Base-by-base conservation (phyloP, 2,888 invertebrate genomes). In the Meta bourneti region DNA sequence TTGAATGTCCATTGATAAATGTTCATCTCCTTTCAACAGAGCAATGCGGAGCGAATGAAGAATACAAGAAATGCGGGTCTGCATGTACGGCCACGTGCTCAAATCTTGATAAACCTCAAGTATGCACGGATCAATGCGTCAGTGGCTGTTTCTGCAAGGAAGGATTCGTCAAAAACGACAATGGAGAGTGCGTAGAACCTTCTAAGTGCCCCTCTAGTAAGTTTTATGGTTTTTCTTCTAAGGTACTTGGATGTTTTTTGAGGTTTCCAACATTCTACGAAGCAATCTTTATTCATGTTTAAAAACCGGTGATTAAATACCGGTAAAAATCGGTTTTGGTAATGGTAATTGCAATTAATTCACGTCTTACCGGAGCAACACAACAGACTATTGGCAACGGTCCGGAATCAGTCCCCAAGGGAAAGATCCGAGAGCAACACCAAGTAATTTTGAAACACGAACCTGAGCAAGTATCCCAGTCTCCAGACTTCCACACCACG, bases 91-190 rank as follows among this genome's bases (percentile, higher is more conserved):
- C 11, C 13, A 61, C 61, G 0, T 61, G 61, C 61, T 61, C 61
- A 16, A 78, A 75, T 48, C 48, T 48, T 8, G 20, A n/a, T 8
- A 48, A 20, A 11, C n/a, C 11, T 7, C 16, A 9, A 48, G 11
- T 34, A 7, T 85, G 85, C 51, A 61, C 69, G 7, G 19, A 70
- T 8, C 75, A 70, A n/a, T 89, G 89, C 19, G 70, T 70, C 11
- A 8, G 49, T 13, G 89, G 89, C 0, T 89, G 89, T 34, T 82
- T 82, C 20, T 89, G 89, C 71, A 69, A 51, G 11, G 34, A 61
- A 9, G 82, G 89, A 7, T 70, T 70, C 20, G 49, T 80, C 49
- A 48, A 61, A 20, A 5, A 20, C 16, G 54, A 78, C 6, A 69
- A 74, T 7, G 86, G 79, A 9, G 7, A 16, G 7, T 86, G 86